A percentile compares a stretch with the other conserved stretches of the same genome.
These are phyloP conservation scores for Acholoe squamosa DNA, from an alignment of 2,888 invertebrate species.

Conservation along the genomic window DNA sequence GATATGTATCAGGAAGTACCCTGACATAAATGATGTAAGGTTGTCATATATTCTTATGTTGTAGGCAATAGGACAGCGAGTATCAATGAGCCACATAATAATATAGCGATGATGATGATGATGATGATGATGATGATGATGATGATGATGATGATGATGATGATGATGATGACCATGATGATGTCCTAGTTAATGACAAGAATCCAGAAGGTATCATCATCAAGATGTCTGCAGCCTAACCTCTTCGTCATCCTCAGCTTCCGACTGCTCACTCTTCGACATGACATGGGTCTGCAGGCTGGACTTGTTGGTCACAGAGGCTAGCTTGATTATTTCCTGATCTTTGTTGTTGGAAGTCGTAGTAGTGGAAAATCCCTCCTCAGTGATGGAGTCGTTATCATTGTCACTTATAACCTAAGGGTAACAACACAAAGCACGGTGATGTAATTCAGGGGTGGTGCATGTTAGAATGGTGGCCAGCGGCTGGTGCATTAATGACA, in stretches of 20 bases:
- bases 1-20: too few relatives aligned
- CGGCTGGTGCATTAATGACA: too few relatives aligned
- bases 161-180: not conserved
- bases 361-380: not conserved
- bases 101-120: too few relatives aligned
- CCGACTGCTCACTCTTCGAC: not conserved
- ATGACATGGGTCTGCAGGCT: not conserved
- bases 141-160: not conserved
- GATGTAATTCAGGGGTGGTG: not conserved
- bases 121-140: not conserved
- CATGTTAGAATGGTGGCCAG: not conserved
- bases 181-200: not conserved
- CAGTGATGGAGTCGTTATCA: not conserved
- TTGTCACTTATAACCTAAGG: slow-evolving; percentile 8
- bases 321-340: not conserved
- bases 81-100: too few relatives aligned
- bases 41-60: too few relatives aligned
- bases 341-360: not conserved
- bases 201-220: not conserved
- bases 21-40: too few relatives aligned
- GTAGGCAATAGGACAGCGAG: too few relatives aligned
- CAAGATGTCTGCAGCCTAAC: not conserved
- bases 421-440: slow-evolving; percentile 18
- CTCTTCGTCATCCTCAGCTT: not conserved
- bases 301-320: not conserved